phyloP scores from a whole-genome alignment of 1,140 invertebrate species.

The Drosophila subobscura region DNA sequence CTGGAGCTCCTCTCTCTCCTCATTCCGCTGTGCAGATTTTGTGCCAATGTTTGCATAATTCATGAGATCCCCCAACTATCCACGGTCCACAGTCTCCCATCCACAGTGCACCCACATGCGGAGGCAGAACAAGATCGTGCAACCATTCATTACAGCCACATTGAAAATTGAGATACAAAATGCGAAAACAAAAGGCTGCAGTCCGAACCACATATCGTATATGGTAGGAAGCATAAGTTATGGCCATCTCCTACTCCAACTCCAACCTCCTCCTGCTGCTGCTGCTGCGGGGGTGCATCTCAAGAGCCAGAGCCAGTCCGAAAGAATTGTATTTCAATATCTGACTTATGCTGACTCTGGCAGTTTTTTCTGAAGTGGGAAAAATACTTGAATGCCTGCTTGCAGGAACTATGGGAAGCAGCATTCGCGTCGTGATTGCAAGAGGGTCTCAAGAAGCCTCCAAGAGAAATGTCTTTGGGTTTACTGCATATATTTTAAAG shows the following conservation, averaged over 20 bases:
- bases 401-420: background rate
- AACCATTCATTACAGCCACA: conserved; percentile 35
- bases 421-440: no score
- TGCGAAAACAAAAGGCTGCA: conserved; percentile 31
- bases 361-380: conserved; percentile 25
- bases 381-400: background rate
- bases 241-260: conserved; percentile 3
- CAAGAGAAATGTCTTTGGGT: no score
- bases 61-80: conserved; percentile 20
- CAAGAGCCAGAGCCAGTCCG: conserved; percentile 6
- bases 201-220: conserved; percentile 43
- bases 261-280: background rate
- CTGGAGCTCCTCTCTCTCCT: no score
- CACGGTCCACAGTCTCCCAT: conserved; percentile 12
- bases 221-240: conserved; percentile 47
- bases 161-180: conserved; percentile 52
- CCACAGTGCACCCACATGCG: conserved; percentile 43
- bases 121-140: conserved; percentile 30
- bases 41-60: conserved; percentile 32
- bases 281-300: background rate
- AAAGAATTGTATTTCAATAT: conserved; percentile 25
- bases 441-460: no score
- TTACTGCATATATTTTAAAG: no score
- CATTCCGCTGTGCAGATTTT: conserved; percentile 2
- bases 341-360: conserved; percentile 19